Evolutionary conservation across 2,888 invertebrate genomes (phyloP), one percentile per base, ranked within the genome.

Genomic region (Chrysolina americana): DNA sequence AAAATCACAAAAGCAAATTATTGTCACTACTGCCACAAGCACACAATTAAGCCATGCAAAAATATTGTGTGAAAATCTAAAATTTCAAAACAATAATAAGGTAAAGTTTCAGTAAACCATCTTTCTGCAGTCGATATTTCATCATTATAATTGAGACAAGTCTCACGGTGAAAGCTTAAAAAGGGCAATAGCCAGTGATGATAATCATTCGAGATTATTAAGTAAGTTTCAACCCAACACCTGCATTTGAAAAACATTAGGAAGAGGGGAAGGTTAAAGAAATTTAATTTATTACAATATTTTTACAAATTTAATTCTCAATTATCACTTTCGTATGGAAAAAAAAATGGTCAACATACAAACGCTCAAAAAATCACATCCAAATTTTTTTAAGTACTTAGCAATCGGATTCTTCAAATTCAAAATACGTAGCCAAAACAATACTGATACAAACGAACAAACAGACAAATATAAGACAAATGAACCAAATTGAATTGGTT

Each of bases 171-270:
- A 36, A 59, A 59, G 36, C n/a, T 59, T 15, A 59, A 59, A 59
- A 28, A 59, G 68, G 53, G 53, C 19, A 53, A 68, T 68, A 68
- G 53, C 56, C 56, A 68, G 68, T 68, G 68, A 68, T 15, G 41
- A 68, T 19, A 28, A 66, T 66, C 9, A 17, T 28, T 41, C 13
- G 56, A 28, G 13, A 15, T 47, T 9, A 19, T 21, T 17, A 63
- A 3, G 11, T 41, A 13, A 41, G 3, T 64, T 64, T 48, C 21
- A n/a, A 68, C 36, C 68, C 68, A 41, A 17, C 53, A 68, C 68
- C 68, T 53, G 19, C 11, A 50, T 17, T 36, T 36, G n/a, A 47
- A 36, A 36, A 36, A 36, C 36, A 36, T 28, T 3, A 48, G 21
- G 23, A 36, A 68, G 36, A 41, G 8, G 0, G 11, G n/a, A 23